Base-by-base conservation (phyloP, 2,113 vertebrate genomes). In the Malaclemys terrapin region DNA sequence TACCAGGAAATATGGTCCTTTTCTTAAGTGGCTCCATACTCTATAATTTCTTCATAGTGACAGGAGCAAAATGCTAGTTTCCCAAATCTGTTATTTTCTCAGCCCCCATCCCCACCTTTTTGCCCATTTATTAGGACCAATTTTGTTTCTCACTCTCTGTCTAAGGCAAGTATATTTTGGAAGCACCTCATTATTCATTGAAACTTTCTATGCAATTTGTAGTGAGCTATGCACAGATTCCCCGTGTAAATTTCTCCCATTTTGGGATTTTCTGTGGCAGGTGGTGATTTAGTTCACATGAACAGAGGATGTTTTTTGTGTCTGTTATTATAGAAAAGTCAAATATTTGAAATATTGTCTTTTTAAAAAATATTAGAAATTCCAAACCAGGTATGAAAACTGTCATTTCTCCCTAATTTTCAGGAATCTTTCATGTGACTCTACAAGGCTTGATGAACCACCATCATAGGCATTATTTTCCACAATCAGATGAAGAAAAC, bases 401-500 rank as follows among this genome's bases (percentile, higher is more conserved):
- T 2, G 16, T 10, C 57, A 90, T 91, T 86, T 82, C 62, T 92
- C 93, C 92, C 54, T 47, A 75, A 93, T 50, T 96, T 94, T 57
- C 72, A 22, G 20, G 91, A 91, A 12, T 56, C 82, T 72, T 92
- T 94, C 2, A 80, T 88, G 62, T 93, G 31, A 88, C 84, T 90
- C 88, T 52, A 87, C 92, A 93, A 91, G 42, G 50, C 35, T 25
- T 83, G 62, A 82, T 84, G 85, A 42, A 84, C 80, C 5, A 93
- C 25, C 42, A 52, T 80, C 82, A 79, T 92, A 75, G 65, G 84
- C 57, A 95, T 92, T 22, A 91, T 82, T 91, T 95, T 94, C 82
- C 45, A n/a, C 84, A 94, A 42, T 82, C 69, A 88, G n/a, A 47
- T 82, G 45, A 94, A 92, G 52, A 93, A 91, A 93, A 93, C 76